Percentiles rank a stretch among this genome's conserved stretches.
phyloP scores from a whole-genome alignment of 2,888 invertebrate species.

The Temnothorax unifasciatus region DNA sequence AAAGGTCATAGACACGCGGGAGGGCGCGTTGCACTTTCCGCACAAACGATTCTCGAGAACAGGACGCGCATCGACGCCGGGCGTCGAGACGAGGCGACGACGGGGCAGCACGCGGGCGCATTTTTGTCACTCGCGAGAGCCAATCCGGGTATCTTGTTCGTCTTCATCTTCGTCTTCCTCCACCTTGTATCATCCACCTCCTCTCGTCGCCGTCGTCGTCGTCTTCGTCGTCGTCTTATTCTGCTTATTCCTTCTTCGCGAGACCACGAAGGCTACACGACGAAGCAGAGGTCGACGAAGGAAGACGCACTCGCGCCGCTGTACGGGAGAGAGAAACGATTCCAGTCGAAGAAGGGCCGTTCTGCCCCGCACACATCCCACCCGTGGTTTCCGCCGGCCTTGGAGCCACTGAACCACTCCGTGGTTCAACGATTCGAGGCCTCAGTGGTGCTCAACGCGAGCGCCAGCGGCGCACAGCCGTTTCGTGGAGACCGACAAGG shows the following conservation, averaged over 20 bases:
- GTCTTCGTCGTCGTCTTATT: slow-evolving; percentile 50
- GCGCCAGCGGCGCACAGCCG: neutral
- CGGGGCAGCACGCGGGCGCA: slow-evolving; percentile 43
- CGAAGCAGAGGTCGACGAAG: slow-evolving; percentile 52
- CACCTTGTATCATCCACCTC: slow-evolving; percentile 14
- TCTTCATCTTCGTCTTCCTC: slow-evolving; percentile 29
- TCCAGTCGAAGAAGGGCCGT: slow-evolving; percentile 78
- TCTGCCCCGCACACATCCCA: slow-evolving; percentile 82
- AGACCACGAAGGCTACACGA: slow-evolving; percentile 61
- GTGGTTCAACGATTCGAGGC: slow-evolving; percentile 86
- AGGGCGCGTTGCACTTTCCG: slow-evolving; percentile 59
- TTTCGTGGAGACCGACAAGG: neutral
- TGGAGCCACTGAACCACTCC: slow-evolving; percentile 87
- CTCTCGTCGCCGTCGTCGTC: slow-evolving; percentile 37
- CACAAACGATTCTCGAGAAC: slow-evolving; percentile 57
- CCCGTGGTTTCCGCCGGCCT: slow-evolving; percentile 86
- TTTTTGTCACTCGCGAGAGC: slow-evolving; percentile 64
- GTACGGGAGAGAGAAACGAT: slow-evolving; percentile 74
- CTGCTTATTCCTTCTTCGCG: slow-evolving; percentile 61
- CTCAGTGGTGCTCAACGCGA: slow-evolving; percentile 83
- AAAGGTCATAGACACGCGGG: slow-evolving; percentile 41
- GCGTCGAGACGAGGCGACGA: slow-evolving; percentile 41
- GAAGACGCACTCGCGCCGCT: slow-evolving; percentile 65
- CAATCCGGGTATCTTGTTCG: slow-evolving; percentile 40
- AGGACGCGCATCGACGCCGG: slow-evolving; percentile 56